Evolutionary conservation across 2,888 invertebrate genomes (phyloP).

Genomic region (Liodrosophila aerea): DNA sequence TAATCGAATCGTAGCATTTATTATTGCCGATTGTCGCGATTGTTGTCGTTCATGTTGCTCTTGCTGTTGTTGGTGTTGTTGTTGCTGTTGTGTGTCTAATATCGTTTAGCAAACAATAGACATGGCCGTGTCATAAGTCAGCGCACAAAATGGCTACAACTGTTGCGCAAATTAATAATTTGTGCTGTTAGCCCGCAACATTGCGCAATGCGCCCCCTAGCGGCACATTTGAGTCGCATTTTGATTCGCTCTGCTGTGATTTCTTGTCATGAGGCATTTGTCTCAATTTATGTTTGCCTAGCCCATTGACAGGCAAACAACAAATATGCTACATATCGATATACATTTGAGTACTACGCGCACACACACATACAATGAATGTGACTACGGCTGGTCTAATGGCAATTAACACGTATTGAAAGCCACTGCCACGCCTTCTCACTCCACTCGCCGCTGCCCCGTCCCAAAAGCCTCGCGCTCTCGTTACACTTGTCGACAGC

Average conservation of each 20-base stretch:
- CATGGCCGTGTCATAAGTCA: slow-evolving; percentile 68
- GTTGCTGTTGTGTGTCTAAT: slow-evolving; percentile 62
- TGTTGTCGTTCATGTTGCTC: slow-evolving; percentile 37
- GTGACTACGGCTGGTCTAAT: slow-evolving; percentile 61
- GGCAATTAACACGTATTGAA: slow-evolving; percentile 73
- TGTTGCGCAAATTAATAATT: slow-evolving; percentile 74
- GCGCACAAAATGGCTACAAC: slow-evolving; percentile 57
- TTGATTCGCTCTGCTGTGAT: slow-evolving; percentile 35
- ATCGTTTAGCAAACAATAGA: slow-evolving; percentile 74
- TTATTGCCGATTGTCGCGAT: slow-evolving; percentile 65
- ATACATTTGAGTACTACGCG: background rate
- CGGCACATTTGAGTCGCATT: slow-evolving; percentile 20
- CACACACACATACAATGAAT: slow-evolving; percentile 19
- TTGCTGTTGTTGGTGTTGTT: slow-evolving; percentile 19
- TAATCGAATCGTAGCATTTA: slow-evolving; percentile 78
- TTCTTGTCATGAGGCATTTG: slow-evolving; percentile 52
- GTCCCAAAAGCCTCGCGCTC: too few relatives aligned
- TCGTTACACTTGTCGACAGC: slow-evolving; percentile 31
- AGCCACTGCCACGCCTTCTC: slow-evolving; percentile 46
- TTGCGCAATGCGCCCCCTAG: slow-evolving; percentile 36
- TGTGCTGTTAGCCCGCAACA: slow-evolving; percentile 22
- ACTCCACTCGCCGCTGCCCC: slow-evolving; percentile 14
- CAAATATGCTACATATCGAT: slow-evolving; percentile 25
- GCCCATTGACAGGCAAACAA: slow-evolving; percentile 40
- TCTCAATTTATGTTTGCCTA: slow-evolving; percentile 55